Base-by-base conservation (phyloP, 2,113 vertebrate species). In the Ursus arctos region DNA sequence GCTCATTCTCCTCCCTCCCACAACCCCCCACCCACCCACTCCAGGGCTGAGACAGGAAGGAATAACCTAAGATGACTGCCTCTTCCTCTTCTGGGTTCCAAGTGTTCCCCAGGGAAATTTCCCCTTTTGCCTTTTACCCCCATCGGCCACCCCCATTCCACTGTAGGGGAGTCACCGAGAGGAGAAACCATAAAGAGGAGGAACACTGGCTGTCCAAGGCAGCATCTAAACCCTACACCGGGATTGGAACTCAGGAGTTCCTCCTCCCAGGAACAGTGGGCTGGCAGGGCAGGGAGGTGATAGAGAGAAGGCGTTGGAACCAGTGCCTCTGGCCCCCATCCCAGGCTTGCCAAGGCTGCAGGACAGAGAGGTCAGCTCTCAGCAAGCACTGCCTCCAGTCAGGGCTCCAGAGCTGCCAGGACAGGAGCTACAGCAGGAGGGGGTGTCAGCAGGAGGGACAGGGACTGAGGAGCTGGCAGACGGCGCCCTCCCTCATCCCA, bases 331-430 rank as follows among this genome's bases (percentile, higher is more conserved):
- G 95, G 97, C 93, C 88, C 59, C 88, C 40, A 79, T 87, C 92
- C 88, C 82, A 82, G 82, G 91, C 86, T 77, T 88, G 93, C 90
- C 80, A 94, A 94, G 92, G 65, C 94, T 92, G 91, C 91, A 91
- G 88, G 98, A 97, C 98, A 95, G 98, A 97, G 96, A 98, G 97
- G 97, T 98, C 98, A 98, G 85, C 95, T 96, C 97, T 97, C 97
- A 98, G 97, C 94, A 97, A 91, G 98, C 95, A 33, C 59, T 88
- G 91, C 96, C 94, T 97, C 97, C 91, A 94, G 74, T 97, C 97
- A 97, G 95, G 85, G 71, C 96, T 96, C 65, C 94, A 97, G 97
- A 96, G 97, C 96, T 98, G 98, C 97, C 98, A 98, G 97, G 97
- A 96, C 97, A 98, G 97, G 98, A 98, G 98, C 97, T 98, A 71